Evolutionary conservation across 2,888 invertebrate species (phyloP), one percentile per base, ranked within the genome.

Genomic region (Fragum fragum): DNA sequence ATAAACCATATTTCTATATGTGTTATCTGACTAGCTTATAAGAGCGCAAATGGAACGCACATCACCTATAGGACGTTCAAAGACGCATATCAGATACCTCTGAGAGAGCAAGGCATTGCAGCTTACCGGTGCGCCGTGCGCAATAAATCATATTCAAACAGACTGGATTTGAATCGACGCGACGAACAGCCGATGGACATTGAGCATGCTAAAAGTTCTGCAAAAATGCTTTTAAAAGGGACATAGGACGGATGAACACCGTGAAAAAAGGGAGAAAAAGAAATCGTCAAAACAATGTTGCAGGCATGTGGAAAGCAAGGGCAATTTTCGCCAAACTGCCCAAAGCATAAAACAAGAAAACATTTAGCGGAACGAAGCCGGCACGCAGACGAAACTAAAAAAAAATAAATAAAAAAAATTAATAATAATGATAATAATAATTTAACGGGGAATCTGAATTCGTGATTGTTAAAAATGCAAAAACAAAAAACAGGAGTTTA

Each of bases 371-470:
- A 11, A 7, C 18, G 53, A 53, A 53, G 53, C 53, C 53, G 53
- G 21, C 53, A 53, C 53, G 18, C 21, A 6, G 21, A 53, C 53
- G 53, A 7, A 7, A 7, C 11, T 6, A 23, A 16, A 29, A 71
- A 42, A 11, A 26, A 28, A 42, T 16, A 42, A 23, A n/a, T 47
- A 16, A 11, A 52, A 52, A 26, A 69, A 66, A n/a, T n/a, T n/a
- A n/a, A n/a, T n/a, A n/a, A n/a, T n/a, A n/a, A n/a, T n/a, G n/a
- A n/a, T n/a, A n/a, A n/a, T n/a, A n/a, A n/a, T 1, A 66, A 66
- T 66, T 26, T 76, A 21, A 57, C 42, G 2, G 70, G 70, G 2
- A 39, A 69, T 28, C 76, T 63, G 52, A 76, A 76, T 52, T 55
- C 36, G 9, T 59, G 59, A 61, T 21, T 32, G 16, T 9, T 70